Evolutionary conservation across 2,888 invertebrate genomes (phyloP), one percentile per base, ranked within the genome.

Genomic region (Cryptophagus acutangulus): DNA sequence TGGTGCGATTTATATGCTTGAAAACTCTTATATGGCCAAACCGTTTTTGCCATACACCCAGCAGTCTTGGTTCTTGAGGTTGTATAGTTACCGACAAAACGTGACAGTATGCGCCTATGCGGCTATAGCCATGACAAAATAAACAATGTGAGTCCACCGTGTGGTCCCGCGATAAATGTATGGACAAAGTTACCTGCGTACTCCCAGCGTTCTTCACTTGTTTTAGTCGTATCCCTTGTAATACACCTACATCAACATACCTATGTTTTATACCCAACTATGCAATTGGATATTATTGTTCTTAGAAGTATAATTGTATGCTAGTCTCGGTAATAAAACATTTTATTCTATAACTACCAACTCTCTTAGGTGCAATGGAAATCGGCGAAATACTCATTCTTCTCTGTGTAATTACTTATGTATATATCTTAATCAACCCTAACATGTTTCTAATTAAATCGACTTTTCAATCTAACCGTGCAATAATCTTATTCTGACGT

Each of bases 21-120:
- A 17, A 40, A 41, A 46, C 33, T 43, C 49, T 37, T 52, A 49
- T 50, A 51, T 41, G 52, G 54, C 31, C 28, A 43, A 20, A 36
- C 36, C 36, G 45, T 54, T 55, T 55, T 55, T 55, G 52, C 51
- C 41, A 48, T 48, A 31, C 14, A 31, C 44, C 43, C 46, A 46
- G 45, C 45, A 39, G 34, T 39, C 35, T 36, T 33, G 36, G 29
- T 15, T 48, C 17, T 43, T n/a, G n/a, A 36, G 44, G 40, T 37
- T 49, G 39, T 46, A 53, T 53, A 51, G 49, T 51, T 55, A 55
- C 55, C 55, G 57, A 52, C 54, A 47, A 54, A 52, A 55, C 57
- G 57, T 57, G 57, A 57, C 42, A 51, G 47, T 57, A 57, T 57
- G 57, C 54, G 48, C n/a, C n/a, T n/a, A n/a, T n/a, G n/a, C n/a